Percentiles rank a stretch among this genome's conserved stretches.
These are phyloP conservation scores for Gymnogyps californianus DNA, from an alignment of 2,113 vertebrate species.

Conservation along the genomic window DNA sequence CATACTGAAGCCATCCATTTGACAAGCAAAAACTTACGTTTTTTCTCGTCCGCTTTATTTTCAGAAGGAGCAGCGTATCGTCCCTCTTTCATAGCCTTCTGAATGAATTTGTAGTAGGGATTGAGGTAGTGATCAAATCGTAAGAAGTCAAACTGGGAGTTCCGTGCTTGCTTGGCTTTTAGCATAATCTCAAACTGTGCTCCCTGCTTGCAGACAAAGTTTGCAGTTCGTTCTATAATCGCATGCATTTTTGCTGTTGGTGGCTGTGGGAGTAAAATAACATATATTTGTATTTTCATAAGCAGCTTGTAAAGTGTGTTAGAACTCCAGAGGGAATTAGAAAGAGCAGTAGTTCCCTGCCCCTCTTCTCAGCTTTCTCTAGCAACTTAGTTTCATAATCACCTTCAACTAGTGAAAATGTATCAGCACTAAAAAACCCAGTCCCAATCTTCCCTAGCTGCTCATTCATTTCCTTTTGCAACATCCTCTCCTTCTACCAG, in stretches of 20 bases:
- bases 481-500: background rate
- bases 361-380: background rate
- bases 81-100: conserved; percentile 94
- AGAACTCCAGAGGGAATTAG: background rate
- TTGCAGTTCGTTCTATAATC: conserved; percentile 96
- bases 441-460: background rate
- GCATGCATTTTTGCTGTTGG: conserved; percentile 96
- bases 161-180: conserved; percentile 93
- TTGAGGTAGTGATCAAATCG: conserved; percentile 99
- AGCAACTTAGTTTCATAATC: background rate
- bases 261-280: conserved; percentile 74
- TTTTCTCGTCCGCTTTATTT: conserved; percentile 75
- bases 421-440: background rate
- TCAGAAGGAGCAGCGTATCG: conserved; percentile 79
- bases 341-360: background rate
- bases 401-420: background rate
- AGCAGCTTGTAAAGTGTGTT: background rate
- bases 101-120: conserved; percentile 97
- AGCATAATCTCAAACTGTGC: conserved; percentile 98
- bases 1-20: background rate
- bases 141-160: conserved; percentile 98
- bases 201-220: conserved; percentile 94
- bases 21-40: conserved; percentile 68
- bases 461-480: background rate
- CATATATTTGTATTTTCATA: background rate